Conservation (phyloP, 2,113 vertebrate species). For the Chloebia gouldiae region DNA sequence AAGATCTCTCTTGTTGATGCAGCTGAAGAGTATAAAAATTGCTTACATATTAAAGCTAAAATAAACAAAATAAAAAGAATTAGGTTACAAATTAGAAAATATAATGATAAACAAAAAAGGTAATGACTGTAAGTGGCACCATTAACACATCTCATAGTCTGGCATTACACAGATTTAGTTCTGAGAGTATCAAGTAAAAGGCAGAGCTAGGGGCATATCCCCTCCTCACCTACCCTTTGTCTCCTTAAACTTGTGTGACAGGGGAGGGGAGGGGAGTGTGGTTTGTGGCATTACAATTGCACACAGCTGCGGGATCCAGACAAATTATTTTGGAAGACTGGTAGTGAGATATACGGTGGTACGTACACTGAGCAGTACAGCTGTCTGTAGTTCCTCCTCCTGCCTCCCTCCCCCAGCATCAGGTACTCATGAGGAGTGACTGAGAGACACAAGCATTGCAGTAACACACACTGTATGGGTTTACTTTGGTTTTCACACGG, state of each 20-base stretch:
- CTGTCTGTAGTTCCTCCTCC: neutral
- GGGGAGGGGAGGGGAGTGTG: neutral
- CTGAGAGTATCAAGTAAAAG: neutral
- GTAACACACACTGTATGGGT: neutral
- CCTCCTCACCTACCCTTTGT: neutral
- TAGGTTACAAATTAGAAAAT: slow-evolving; percentile 10
- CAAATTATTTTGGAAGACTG: neutral
- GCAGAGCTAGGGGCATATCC: neutral
- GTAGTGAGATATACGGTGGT: neutral
- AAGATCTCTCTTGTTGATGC: neutral
- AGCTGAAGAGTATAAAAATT: slow-evolving; percentile 8
- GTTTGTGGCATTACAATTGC: neutral
- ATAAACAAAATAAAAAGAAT: slow-evolving; percentile 1
- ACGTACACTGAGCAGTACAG: neutral
- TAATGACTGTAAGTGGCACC: slow-evolving; percentile 1
- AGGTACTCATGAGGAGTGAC: neutral
- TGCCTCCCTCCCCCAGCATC: neutral
- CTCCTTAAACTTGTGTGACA: neutral
- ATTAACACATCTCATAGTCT: neutral
- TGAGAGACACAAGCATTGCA: neutral
- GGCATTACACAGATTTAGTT: neutral
- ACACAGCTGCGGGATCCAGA: neutral
- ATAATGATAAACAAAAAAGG: neutral
- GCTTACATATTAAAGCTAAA: slow-evolving; percentile 30
- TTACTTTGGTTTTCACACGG: slow-evolving; percentile 1